These are phyloP conservation scores for Mythimna vitellina DNA, from an alignment of 2,888 invertebrate species.

Conservation along the genomic window DNA sequence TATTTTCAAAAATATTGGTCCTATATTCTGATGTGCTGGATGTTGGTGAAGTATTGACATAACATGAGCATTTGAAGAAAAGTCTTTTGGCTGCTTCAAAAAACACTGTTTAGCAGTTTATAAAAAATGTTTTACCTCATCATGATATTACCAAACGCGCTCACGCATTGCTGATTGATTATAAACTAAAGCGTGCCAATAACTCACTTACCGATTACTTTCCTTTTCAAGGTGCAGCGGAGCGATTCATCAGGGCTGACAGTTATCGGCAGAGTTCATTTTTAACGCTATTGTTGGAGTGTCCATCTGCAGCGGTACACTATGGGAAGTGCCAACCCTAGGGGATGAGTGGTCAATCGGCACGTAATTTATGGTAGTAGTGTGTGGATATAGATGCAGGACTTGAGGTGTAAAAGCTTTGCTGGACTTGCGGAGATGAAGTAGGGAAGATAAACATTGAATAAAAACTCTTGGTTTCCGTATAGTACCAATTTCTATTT, in stretches of 20 bases:
- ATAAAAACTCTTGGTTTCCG: background rate
- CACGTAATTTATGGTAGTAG: slow-evolving; percentile 78
- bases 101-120: background rate
- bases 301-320: slow-evolving; percentile 76
- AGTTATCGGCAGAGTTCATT: slow-evolving; percentile 82
- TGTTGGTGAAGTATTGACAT: background rate
- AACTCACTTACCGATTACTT: slow-evolving; percentile 62
- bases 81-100: background rate
- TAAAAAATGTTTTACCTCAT: too few species aligned
- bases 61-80: background rate
- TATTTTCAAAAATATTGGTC: background rate
- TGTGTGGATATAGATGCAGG: slow-evolving; percentile 27
- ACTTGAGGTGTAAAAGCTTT: slow-evolving; percentile 36
- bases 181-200: slow-evolving; percentile 62
- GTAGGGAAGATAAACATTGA: background rate
- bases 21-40: background rate
- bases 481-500: background rate
- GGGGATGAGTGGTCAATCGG: slow-evolving; percentile 80
- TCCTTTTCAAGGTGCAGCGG: slow-evolving; percentile 70
- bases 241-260: slow-evolving; percentile 83
- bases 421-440: background rate
- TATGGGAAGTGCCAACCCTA: slow-evolving; percentile 67
- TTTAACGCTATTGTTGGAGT: slow-evolving; percentile 86
- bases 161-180: slow-evolving; percentile 49
- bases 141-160: background rate